phyloP scores from a whole-genome alignment of 1,140 invertebrate species.

The Dreissena rostriformis region DNA sequence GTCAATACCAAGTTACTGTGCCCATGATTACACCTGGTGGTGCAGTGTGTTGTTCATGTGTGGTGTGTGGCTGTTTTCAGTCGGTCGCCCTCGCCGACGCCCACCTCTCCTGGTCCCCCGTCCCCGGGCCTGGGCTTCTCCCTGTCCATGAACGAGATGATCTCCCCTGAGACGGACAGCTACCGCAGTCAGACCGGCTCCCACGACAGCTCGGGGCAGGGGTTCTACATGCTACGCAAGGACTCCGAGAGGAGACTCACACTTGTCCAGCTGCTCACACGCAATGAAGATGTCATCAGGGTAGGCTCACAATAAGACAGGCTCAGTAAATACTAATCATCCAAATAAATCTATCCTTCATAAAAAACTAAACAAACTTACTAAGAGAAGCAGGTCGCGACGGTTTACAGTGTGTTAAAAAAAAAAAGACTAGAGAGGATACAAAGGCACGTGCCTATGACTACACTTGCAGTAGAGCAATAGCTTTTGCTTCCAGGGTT shows the following conservation, averaged over 20 bases:
- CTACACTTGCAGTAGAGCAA: too few species aligned
- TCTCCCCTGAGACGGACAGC: slow-evolving; percentile 73
- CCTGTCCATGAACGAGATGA: slow-evolving; percentile 66
- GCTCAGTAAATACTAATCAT: too few species aligned
- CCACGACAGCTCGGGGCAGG: slow-evolving; percentile 79
- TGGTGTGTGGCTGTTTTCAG: slow-evolving; percentile 18
- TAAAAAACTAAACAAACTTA: too few species aligned
- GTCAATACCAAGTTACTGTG: too few species aligned
- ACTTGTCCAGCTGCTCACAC: slow-evolving; percentile 92
- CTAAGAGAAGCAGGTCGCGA: too few species aligned
- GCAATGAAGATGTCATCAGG: slow-evolving; percentile 87
- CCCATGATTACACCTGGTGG: background rate
- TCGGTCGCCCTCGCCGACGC: slow-evolving; percentile 48
- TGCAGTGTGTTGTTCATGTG: background rate
- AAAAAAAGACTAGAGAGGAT: too few species aligned
- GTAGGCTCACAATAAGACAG: background rate
- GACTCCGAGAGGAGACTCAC: slow-evolving; percentile 97
- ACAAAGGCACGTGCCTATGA: too few species aligned
- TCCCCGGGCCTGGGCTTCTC: slow-evolving; percentile 45
- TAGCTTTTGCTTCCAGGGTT: too few species aligned
- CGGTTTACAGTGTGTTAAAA: too few species aligned
- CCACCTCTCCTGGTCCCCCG: slow-evolving; percentile 33
- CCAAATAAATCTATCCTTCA: too few species aligned
- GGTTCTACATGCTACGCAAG: slow-evolving; percentile 98
- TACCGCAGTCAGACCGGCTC: slow-evolving; percentile 56